Base-by-base conservation (phyloP, 2,113 vertebrate genomes). In the Chiloscyllium plagiosum region DNA sequence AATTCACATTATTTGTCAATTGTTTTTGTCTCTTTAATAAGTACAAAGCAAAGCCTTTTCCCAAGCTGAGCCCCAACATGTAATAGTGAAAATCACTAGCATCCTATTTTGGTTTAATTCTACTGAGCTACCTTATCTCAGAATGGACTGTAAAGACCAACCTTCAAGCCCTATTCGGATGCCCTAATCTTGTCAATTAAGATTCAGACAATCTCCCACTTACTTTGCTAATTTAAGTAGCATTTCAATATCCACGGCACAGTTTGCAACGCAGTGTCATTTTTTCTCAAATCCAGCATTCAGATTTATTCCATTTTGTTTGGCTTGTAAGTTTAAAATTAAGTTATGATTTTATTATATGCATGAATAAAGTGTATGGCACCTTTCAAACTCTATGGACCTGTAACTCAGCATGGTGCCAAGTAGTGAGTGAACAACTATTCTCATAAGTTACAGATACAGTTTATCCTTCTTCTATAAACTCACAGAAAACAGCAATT, bases 61-160 rank as follows among this genome's bases (percentile, higher is more conserved):
- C 12, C 37, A 4, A 65, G 87, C 52, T 52, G 7, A 50, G 3
- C 8, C 47, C 33, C 12, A 33, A 61, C 13, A 19, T 33, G 13
- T 29, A n/a, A 19, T 6, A 66, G 61, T 6, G n/a, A 93, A 66
- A 93, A n/a, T 66, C 89, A 93, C 61, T 61, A 93, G n/a, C n/a
- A 22, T 93, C n/a, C 89, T 37, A 89, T 66, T 24, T 93, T 66
- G 66, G 37, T 93, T 93, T 37, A 93, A 93, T 37, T 66, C n/a
- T 93, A 33, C 33, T 66, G 37, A 22, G 7, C 89, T 61, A 93
- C 6, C 61, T 93, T 56, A 42, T 93, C 29, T 93, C 52, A 87
- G 52, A 65, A 93, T n/a, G 26, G 52, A 66, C 13, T 6, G 37
- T 20, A 66, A 93, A 93, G 7, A 93, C 19, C 61, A 42, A 37